Evolutionary conservation across 2,113 vertebrate genomes (phyloP).

Genomic region (Protobothrops mucrosquamatus): DNA sequence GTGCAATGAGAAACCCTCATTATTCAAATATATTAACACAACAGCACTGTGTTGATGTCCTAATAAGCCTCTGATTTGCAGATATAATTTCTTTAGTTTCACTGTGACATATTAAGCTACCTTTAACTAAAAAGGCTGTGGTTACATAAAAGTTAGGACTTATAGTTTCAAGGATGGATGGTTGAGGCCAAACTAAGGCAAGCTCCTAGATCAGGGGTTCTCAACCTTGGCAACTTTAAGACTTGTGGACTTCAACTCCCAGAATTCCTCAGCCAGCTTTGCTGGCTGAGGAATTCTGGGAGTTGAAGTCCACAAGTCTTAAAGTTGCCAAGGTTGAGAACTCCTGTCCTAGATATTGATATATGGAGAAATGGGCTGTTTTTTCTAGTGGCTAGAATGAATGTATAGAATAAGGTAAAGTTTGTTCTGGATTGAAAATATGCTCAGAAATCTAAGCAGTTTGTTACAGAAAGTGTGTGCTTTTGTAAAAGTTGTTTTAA

Average conservation of each 20-base stretch:
- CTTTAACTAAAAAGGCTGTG: neutral
- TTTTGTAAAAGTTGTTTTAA: neutral
- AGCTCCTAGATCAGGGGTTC: neutral
- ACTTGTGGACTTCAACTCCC: too few species aligned
- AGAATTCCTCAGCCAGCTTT: too few species aligned
- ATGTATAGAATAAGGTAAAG: neutral
- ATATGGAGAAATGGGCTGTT: too few species aligned
- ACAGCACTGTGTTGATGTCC: neutral
- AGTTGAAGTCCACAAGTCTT: too few species aligned
- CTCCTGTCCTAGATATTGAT: too few species aligned
- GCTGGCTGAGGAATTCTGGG: too few species aligned
- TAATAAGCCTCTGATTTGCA: neutral
- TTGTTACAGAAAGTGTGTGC: neutral
- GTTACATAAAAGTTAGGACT: neutral
- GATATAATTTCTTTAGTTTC: neutral
- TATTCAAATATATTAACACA: neutral
- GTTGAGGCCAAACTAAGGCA: neutral
- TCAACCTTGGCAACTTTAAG: too few species aligned
- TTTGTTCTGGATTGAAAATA: neutral
- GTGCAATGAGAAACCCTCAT: neutral
- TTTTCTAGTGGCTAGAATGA: too few species aligned
- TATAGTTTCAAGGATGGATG: neutral
- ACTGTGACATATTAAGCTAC: neutral
- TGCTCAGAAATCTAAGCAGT: neutral
- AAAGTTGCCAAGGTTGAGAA: too few species aligned